These are phyloP conservation scores for Eremophila alpestris DNA, from an alignment of 2,797 vertebrate genomes.

Conservation along the genomic window DNA sequence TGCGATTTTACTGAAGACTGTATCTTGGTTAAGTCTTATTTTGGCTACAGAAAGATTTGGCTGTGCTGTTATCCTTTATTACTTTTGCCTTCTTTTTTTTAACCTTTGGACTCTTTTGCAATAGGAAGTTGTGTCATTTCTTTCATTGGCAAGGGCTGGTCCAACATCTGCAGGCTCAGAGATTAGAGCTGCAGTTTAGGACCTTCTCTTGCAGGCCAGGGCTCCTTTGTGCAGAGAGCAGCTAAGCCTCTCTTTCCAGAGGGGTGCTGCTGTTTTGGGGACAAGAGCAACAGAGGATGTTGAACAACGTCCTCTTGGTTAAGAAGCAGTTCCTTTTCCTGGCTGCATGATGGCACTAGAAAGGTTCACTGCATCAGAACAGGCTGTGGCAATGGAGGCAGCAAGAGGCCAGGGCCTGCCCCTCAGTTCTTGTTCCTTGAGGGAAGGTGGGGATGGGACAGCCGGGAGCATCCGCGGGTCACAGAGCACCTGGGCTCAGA, in stretches of 20 bases:
- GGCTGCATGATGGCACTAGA: not conserved
- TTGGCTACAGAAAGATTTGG: not conserved
- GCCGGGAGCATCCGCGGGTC: not conserved
- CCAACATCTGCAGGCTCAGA: not conserved
- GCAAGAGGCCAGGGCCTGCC: not conserved
- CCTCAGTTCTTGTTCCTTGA: not conserved
- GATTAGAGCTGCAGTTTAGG: constrained; percentile 1
- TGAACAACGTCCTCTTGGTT: not conserved
- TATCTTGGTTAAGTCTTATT: not conserved
- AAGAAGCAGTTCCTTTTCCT: not conserved
- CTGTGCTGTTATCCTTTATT: not conserved
- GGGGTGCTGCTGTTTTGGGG: not conserved
- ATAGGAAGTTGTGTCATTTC: constrained; percentile 27
- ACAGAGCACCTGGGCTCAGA: not conserved
- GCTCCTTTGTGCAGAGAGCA: not conserved
- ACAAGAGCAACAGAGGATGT: not conserved
- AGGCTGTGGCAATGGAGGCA: not conserved
- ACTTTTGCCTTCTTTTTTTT: constrained; percentile 16
- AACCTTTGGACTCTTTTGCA: constrained; percentile 36
- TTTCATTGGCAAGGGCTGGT: constrained; percentile 12
- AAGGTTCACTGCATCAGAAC: not conserved
- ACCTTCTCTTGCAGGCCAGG: not conserved
- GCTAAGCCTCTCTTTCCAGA: not conserved
- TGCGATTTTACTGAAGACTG: not conserved
- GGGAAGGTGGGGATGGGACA: not conserved